Conservation (phyloP, 2,888 invertebrate species). For the Andrena flavipes region DNA sequence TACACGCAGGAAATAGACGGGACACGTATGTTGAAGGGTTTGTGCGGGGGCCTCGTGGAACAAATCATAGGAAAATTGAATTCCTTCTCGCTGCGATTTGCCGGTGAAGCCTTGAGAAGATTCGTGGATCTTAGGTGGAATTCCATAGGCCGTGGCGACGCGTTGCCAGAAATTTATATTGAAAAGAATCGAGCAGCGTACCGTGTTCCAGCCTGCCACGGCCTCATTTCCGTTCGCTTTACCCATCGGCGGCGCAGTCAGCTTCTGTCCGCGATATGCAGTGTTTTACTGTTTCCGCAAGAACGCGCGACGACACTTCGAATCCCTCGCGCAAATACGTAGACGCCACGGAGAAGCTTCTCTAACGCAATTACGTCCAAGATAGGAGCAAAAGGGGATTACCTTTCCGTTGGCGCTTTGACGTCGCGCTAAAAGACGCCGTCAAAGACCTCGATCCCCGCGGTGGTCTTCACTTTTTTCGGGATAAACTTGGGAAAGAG, state of each 20-base stretch:
- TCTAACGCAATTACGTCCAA: slow-evolving; percentile 11
- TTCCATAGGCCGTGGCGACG: neutral
- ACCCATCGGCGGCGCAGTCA: neutral
- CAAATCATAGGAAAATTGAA: slow-evolving; percentile 46
- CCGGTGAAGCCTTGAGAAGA: neutral
- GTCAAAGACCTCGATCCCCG: neutral
- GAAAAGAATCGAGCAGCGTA: neutral
- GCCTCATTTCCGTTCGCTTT: neutral
- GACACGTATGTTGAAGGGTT: slow-evolving; percentile 22
- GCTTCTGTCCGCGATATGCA: neutral
- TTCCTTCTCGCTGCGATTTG: slow-evolving; percentile 10
- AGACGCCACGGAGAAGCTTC: neutral
- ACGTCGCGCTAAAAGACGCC: slow-evolving; percentile 7
- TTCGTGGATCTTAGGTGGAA: neutral
- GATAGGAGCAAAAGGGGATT: slow-evolving; percentile 10
- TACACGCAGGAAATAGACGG: slow-evolving; percentile 26
- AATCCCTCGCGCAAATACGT: neutral
- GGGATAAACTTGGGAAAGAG: slow-evolving; percentile 13
- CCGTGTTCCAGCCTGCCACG: too few species aligned
- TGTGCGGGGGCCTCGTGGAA: slow-evolving; percentile 22
- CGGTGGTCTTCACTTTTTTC: slow-evolving; percentile 1
- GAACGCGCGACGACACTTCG: neutral
- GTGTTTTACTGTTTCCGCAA: neutral
- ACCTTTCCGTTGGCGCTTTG: neutral
- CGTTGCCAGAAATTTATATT: slow-evolving; percentile 19